Base-by-base conservation (phyloP, 2,113 vertebrate genomes). In the Cynocephalus volans region DNA sequence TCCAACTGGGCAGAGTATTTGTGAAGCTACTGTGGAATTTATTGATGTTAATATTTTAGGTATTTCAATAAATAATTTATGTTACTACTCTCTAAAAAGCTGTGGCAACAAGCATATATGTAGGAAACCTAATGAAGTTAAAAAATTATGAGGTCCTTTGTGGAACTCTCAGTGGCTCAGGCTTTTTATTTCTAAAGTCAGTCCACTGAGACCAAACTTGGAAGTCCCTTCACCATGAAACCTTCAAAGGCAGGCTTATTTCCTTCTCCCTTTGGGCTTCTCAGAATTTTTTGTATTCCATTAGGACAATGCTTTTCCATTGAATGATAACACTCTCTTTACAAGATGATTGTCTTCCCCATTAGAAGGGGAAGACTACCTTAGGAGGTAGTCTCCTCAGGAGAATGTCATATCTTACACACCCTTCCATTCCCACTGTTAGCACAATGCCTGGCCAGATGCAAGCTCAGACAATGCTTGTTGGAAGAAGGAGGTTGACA, bases 11-110 rank as follows among this genome's bases (percentile, higher is more conserved):
- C 87, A 77, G 72, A 52, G n/a, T 95, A 58, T 72, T 90, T 85
- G 31, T 88, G 95, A 91, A 91, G 41, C 33, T 89, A 45, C 50
- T 7, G 12, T 88, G 50, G 48, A 88, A 83, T 87, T 91, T 95
- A 92, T 31, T 96, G 86, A 89, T 91, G 41, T 70, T 96, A 95
- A 93, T 93, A 97, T 95, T 96, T 97, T 92, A 87, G 92, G 45
- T 82, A 83, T 75, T 72, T 76, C 70, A 93, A 36, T 97, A 82
- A 95, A 95, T 96, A 97, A 96, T 89, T 65, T 70, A 87, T 91
- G 69, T 33, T 84, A 64, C 62, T n/a, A 60, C n/a, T 96, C 73
- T 89, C 45, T 89, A 93, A 92, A 62, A 76, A 87, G 50, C 60
- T 77, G 28, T 83, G 83, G 15, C 67, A 82, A 75, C 56, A 92